Base-by-base conservation (phyloP, 1,140 invertebrate species). In the Penaeus chinensis region DNA sequence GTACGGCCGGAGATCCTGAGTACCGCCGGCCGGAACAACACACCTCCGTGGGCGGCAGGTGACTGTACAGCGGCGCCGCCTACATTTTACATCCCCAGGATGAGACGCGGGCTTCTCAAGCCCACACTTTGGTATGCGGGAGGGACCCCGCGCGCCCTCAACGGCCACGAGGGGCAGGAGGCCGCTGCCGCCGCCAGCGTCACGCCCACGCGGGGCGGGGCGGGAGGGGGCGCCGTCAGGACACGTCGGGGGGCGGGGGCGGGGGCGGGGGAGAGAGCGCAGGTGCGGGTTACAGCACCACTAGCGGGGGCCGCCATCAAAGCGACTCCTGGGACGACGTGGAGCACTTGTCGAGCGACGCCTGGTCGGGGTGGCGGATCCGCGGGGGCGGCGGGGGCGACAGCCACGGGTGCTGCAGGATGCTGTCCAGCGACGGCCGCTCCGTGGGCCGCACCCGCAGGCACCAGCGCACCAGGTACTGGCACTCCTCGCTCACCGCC, bases 381-480 rank as follows among this genome's bases (percentile, higher is more conserved):
- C 2, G 93, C 92, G 92, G 95, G 94, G 65, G 90, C 87, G 5
- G 94, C 91, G 87, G 95, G 69, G 22, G 62, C 24, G 65, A 54
- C 20, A 91, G 89, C 94, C 95, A 95, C 0, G 94, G 93, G 92
- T 95, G 95, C 54, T 91, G 88, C 4, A 95, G 91, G 89, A 95
- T 93, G 32, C 95, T 93, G 71, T 94, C 93, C 24, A 95, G 90
- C 3, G 92, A 91, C n/a, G 93, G 93, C 76, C 95, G 91, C 19
- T 94, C 92, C 3, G 90, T 90, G n/a, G 94, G 93, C 81, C 93
- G 92, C 86, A 93, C 91, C 84, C 92, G 91, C n/a, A 95, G 92
- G 91, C 95, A 95, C 88, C 92, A 92, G 61, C 91, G 90, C 86
- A 95, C 94, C 62, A 95, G 91, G 89, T 95, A 94, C 92, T 94